These are phyloP conservation scores for Aurelia aurita complex sp. Pacific DNA, from an alignment of 30 jellyfish, hydroid and myxozoan species.

Conservation along the genomic window DNA sequence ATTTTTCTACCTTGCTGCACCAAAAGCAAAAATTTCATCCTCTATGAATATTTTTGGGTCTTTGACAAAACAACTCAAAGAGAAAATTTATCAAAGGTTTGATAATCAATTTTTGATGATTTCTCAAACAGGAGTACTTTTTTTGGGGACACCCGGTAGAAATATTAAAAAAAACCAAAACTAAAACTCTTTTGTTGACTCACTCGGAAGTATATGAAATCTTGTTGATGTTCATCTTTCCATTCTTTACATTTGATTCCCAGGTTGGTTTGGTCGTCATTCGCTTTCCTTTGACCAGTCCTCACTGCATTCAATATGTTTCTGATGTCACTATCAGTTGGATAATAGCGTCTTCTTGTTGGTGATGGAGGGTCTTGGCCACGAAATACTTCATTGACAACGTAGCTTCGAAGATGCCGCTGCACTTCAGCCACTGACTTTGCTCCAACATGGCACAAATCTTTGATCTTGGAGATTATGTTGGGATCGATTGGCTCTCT, in stretches of 20 bases:
- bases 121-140: too few relatives aligned
- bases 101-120: too few relatives aligned
- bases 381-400: neutral
- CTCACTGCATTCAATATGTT: constrained; percentile 13
- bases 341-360: constrained; percentile 21
- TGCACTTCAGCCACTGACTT: constrained; percentile 22
- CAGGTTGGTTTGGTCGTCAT: constrained; percentile 31
- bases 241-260: constrained; percentile 19
- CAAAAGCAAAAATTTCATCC: too few relatives aligned
- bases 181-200: neutral
- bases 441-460: constrained; percentile 26
- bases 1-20: too few relatives aligned
- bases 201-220: constrained; percentile 11
- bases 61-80: too few relatives aligned
- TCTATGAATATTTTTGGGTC: too few relatives aligned
- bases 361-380: constrained; percentile 22
- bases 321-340: constrained; percentile 22
- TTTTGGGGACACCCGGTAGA: too few relatives aligned
- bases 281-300: constrained; percentile 24
- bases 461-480: constrained; percentile 1
- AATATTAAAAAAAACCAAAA: too few relatives aligned
- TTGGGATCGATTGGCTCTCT: constrained; percentile 8
- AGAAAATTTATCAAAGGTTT: too few relatives aligned
- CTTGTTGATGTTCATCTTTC: constrained; percentile 20
- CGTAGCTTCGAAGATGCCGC: constrained; percentile 20